Conservation (phyloP, 2,113 vertebrate species). For the Acrocephalus arundinaceus region DNA sequence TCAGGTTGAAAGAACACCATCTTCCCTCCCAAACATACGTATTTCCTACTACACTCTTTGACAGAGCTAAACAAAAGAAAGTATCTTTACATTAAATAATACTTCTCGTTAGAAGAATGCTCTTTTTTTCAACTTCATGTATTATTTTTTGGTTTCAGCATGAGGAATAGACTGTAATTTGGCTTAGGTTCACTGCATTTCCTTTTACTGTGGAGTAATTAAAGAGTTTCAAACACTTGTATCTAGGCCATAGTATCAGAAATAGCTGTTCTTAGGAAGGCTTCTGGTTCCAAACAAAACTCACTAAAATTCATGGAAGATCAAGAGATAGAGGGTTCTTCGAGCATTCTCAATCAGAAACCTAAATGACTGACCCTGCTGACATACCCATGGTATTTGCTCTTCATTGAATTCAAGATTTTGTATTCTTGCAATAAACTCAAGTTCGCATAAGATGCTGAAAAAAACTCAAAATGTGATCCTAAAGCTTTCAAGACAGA, state of each 20-base stretch:
- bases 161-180: neutral
- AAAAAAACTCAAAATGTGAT: neutral
- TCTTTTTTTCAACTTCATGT: neutral
- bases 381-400: rapidly evolving
- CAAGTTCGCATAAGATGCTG: neutral
- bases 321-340: neutral
- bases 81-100: neutral
- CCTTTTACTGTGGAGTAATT: neutral
- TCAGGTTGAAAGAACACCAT: neutral
- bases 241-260: neutral
- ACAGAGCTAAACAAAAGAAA: neutral
- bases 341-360: neutral
- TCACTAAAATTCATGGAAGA: neutral
- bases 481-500: neutral
- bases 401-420: neutral
- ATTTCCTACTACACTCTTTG: neutral
- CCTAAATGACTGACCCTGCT: neutral
- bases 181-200: neutral
- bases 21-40: neutral
- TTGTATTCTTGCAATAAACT: neutral
- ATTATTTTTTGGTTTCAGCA: neutral
- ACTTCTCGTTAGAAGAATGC: neutral
- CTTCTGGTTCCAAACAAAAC: neutral
- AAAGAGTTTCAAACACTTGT: neutral
- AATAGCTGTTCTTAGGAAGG: neutral